Conservation (phyloP, 1,140 invertebrate species). For the Rhopalosiphum maidis region DNA sequence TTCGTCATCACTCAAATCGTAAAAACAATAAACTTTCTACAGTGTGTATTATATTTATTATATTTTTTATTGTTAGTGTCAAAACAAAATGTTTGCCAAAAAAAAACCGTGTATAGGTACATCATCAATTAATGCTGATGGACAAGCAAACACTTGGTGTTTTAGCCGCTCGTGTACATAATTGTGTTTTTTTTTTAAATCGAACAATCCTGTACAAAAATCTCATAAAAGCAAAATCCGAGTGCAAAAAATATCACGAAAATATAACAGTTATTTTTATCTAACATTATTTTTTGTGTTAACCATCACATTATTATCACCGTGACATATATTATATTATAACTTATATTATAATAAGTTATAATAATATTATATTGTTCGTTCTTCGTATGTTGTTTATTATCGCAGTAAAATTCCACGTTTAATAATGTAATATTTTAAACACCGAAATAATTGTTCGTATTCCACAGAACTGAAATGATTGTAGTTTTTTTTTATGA, state of each 20-base stretch:
- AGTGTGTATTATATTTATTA: not conserved
- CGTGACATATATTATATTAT: not conserved
- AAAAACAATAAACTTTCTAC: not conserved
- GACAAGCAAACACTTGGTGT: not conserved
- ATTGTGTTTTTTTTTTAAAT: not conserved
- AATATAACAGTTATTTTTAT: conserved; percentile 39
- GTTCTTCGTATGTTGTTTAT: not conserved
- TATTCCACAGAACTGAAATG: not conserved
- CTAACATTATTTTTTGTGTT: not conserved
- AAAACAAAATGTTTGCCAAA: not conserved
- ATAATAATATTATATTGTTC: not conserved
- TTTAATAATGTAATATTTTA: not conserved
- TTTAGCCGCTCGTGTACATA: not conserved
- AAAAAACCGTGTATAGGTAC: not conserved
- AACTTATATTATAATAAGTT: not conserved
- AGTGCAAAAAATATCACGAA: not conserved
- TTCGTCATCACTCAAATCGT: not conserved
- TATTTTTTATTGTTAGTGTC: not conserved
- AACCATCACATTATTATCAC: not conserved
- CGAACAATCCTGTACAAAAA: not conserved
- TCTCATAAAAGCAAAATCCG: not conserved
- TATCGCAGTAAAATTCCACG: not conserved
- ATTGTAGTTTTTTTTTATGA: not conserved
- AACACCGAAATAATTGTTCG: not conserved
- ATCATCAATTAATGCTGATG: conserved; percentile 8